Percentiles rank a stretch among this genome's conserved stretches.
These are phyloP conservation scores for Actias luna DNA, from an alignment of 2,888 invertebrate genomes.

Conservation along the genomic window DNA sequence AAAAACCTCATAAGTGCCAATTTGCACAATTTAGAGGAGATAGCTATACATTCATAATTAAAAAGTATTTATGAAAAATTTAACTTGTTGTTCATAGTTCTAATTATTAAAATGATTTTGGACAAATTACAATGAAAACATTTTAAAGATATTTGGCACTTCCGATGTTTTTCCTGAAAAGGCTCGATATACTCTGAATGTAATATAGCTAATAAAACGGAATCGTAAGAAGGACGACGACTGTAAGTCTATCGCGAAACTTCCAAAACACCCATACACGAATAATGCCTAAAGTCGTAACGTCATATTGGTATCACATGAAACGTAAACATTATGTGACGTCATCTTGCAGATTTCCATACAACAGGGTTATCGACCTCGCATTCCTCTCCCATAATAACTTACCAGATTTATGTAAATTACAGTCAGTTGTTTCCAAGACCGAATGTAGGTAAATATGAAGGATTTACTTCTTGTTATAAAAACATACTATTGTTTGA, in stretches of 20 bases:
- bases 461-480: conserved; percentile 13
- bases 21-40: no score
- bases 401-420: conserved; percentile 35
- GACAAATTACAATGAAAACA: no score
- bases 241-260: not conserved
- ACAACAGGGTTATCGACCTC: not conserved
- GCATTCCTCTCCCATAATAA: not conserved
- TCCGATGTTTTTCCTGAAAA: no score
- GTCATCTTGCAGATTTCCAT: not conserved
- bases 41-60: no score
- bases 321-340: conserved; percentile 6
- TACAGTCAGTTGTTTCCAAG: conserved; percentile 31
- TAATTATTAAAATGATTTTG: no score
- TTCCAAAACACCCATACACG: not conserved
- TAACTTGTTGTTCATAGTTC: no score
- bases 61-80: no score
- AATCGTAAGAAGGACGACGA: not conserved
- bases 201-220: not conserved
- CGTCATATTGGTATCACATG: conserved; percentile 30
- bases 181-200: not conserved
- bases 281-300: conserved; percentile 20
- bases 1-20: no score
- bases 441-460: conserved; percentile 13
- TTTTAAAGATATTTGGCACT: no score
- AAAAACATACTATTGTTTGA: no score